Evolutionary conservation across 2,888 invertebrate species (phyloP), one percentile per base, ranked within the genome.

Genomic region (Girardia tigrina): DNA sequence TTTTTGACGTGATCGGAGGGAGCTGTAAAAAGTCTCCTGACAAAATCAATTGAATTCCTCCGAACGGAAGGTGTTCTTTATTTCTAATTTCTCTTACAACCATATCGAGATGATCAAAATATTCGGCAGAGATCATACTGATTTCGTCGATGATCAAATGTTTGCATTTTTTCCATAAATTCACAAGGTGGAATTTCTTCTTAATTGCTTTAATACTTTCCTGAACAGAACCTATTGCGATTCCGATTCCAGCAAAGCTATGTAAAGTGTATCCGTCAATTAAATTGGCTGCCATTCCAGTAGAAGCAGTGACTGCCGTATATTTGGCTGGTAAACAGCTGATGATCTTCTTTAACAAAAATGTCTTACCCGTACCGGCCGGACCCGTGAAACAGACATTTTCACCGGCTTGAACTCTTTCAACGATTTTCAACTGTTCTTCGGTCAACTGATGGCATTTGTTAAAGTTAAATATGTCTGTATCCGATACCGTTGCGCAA

Each of bases 21-120:
- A 95, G 85, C 84, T 95, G 94, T 8, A 95, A 87, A 81, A 95
- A 95, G 83, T 95, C 95, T 0, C 95, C 94, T 84, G 92, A 93
- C 0, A 95, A 85, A 78, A 95, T 91, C 26, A 95, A 85, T 83
- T 95, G 94, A 77, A 95, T 92, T 0, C 94, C 95, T 36, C 94
- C 94, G 87, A 94, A 94, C 12, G 94, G 93, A 80, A 89, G 89
- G 74, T 92, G 90, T 83, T 88, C 90, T 75, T 85, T 84, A 29
- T 91, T 20, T 14, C 28, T 72, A 1, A 42, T 28, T n/a, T 6
- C 28, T 1, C 77, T 81, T 6, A 93, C 93, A 0, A 94, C 89
- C 56, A 88, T 87, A 85, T 93, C 92, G 74, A 93, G 86, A 88
- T 91, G 91, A 69, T 91, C 90, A 87, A 94, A 94, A 83, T 88